Base-by-base conservation (phyloP, 2,888 invertebrate genomes). In the Drosophila recens region DNA sequence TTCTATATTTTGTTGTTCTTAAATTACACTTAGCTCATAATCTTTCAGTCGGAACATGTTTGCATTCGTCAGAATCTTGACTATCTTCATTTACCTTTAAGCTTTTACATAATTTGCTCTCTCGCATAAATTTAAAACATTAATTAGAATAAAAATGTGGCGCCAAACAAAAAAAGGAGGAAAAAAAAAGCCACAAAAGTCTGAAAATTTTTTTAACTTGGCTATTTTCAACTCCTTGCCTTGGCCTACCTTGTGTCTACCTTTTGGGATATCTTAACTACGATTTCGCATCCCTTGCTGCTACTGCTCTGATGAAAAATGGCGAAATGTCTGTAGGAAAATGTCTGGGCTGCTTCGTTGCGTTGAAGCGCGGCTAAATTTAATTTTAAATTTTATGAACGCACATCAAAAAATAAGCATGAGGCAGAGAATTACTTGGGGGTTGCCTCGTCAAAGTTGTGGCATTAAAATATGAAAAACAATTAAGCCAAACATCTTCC, bases 401-500 rank as follows among this genome's bases (percentile, higher is more conserved):
- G 85, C 78, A 86, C 87, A 86, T 86, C 83, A 86, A 82, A 85
- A 86, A 74, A 83, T 86, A 66, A 59, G 71, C 34, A 67, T 40
- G 38, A 42, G 33, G 42, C 38, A 5, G 36, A 11, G 36, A 9
- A 15, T 15, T 17, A 13, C 11, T 13, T 69, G 67, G 64, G 67
- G 78, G 87, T 68, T 72, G 70, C 67, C 13, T 52, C 52, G 42
- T 46, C 43, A 72, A 84, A 84, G 63, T 89, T 84, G 82, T 74
- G 86, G 88, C 86, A 77, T 80, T 82, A 89, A 86, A 86, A 89
- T 89, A 86, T 86, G 88, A 88, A 89, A 89, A 86, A 86, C 87
- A 86, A 89, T 86, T 86, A 89, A 83, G 80, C 66, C 33, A 52
- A 33, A 40, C 57, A 27, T 38, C 67, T 71, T 54, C 66, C n/a